Conservation (phyloP, 2,113 vertebrate genomes). For the Oostethus manadensis region DNA sequence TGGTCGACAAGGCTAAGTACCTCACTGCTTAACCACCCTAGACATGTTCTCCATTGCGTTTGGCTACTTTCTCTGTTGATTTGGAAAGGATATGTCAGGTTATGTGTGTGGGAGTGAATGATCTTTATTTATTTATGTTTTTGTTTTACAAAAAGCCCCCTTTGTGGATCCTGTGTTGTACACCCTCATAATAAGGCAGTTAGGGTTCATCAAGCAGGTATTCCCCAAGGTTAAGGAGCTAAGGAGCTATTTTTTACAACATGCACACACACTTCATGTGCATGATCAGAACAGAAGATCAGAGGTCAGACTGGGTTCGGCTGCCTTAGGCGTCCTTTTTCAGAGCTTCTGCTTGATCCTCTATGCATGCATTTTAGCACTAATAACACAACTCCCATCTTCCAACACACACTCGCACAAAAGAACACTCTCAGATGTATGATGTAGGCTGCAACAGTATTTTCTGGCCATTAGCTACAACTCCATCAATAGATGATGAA, state of each 20-base stretch:
- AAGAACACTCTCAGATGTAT: conserved; percentile 29
- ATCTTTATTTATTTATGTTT: conserved; percentile 8
- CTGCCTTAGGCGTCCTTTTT: conserved; percentile 55
- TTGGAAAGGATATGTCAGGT: conserved; percentile 32
- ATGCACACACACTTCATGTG: conserved; percentile 35
- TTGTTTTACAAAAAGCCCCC: conserved; percentile 28
- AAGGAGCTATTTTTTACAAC: conserved; percentile 23
- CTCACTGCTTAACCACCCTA: conserved; percentile 56
- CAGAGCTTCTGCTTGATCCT: conserved; percentile 53
- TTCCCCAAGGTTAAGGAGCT: conserved; percentile 22
- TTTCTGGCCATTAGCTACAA: conserved; percentile 51
- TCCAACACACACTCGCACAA: conserved; percentile 28
- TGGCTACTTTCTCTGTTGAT: conserved; percentile 56
- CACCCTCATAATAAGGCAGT: conserved; percentile 37
- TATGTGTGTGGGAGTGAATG: conserved; percentile 3
- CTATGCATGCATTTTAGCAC: conserved; percentile 56
- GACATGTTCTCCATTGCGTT: conserved; percentile 54
- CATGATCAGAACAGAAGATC: conserved; percentile 65
- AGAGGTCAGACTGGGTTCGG: conserved; percentile 63
- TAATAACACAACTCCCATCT: conserved; percentile 52
- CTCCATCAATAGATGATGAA: conserved; percentile 52
- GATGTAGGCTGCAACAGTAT: conserved; percentile 43
- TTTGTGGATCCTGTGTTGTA: conserved; percentile 21
- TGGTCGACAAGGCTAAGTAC: conserved; percentile 59
- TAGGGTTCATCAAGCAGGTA: conserved; percentile 25